phyloP scores from a whole-genome alignment of 2,113 vertebrate species.

The Carollia perspicillata region DNA sequence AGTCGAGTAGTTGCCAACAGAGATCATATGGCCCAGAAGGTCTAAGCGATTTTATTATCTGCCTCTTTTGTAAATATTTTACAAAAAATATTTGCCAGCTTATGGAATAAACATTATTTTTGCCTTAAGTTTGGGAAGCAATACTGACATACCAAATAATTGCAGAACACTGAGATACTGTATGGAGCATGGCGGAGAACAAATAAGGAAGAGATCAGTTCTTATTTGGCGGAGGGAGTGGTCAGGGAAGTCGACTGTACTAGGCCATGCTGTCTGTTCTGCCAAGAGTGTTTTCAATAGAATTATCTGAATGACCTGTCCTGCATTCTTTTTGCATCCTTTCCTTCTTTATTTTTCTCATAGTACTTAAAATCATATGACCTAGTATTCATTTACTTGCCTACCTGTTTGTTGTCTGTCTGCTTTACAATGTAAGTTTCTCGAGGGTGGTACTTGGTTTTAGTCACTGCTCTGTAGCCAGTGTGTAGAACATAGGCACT shows the following conservation, averaged over 20 bases:
- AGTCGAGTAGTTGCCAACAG: neutral
- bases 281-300: neutral
- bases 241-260: neutral
- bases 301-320: neutral
- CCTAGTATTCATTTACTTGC: neutral
- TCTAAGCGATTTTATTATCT: neutral
- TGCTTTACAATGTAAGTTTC: neutral
- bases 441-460: neutral
- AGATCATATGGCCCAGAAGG: neutral
- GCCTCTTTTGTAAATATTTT: neutral
- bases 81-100: neutral
- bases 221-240: neutral
- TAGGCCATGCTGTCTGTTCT: neutral
- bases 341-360: neutral
- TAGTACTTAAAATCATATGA: neutral
- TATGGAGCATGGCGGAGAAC: neutral
- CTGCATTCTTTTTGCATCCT: neutral
- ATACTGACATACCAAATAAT: neutral
- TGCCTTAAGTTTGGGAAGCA: slow-evolving; percentile 1
- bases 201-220: neutral
- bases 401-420: neutral
- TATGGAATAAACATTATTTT: neutral
- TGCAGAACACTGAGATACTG: neutral
- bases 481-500: neutral
- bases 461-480: neutral